Evolutionary conservation across 2,888 invertebrate genomes (phyloP).

Genomic region (Pogonocherus hispidulus): DNA sequence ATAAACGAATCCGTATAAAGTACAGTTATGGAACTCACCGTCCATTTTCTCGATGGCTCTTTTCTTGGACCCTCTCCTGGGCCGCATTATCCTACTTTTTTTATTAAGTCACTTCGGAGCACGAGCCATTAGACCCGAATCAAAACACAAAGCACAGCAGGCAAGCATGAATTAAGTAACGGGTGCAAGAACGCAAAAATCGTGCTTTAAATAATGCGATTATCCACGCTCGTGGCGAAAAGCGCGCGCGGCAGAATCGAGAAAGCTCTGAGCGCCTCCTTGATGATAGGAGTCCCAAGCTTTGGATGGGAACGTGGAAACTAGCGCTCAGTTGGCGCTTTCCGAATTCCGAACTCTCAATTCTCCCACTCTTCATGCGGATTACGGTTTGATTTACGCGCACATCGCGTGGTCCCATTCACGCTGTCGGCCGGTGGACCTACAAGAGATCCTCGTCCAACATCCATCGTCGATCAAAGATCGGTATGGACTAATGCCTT

Average conservation of each 20-base stretch:
- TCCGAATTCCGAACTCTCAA: slow-evolving; percentile 22
- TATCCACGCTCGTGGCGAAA: no score
- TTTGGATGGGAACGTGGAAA: slow-evolving; percentile 28
- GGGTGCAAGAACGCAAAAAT: background rate
- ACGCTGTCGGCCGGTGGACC: background rate
- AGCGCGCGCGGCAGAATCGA: background rate
- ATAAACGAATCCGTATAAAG: background rate
- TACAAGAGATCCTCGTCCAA: background rate
- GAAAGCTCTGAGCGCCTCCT: background rate
- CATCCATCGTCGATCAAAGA: background rate
- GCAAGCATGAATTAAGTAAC: background rate
- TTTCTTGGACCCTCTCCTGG: slow-evolving; percentile 17
- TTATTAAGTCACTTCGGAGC: background rate
- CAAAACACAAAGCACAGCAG: slow-evolving; percentile 4
- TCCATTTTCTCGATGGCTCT: slow-evolving; percentile 20
- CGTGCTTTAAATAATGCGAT: background rate
- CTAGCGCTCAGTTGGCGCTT: slow-evolving; percentile 22
- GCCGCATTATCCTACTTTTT: slow-evolving; percentile 11
- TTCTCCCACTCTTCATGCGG: slow-evolving; percentile 16
- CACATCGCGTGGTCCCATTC: background rate
- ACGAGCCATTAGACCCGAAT: slow-evolving; percentile 16
- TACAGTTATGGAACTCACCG: no score
- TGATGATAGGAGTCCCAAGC: slow-evolving; percentile 16
- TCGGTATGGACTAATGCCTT: no score
- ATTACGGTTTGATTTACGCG: slow-evolving; percentile 11